Conservation (phyloP, 2,113 vertebrate genomes). For the Rhadina sibilatrix region DNA sequence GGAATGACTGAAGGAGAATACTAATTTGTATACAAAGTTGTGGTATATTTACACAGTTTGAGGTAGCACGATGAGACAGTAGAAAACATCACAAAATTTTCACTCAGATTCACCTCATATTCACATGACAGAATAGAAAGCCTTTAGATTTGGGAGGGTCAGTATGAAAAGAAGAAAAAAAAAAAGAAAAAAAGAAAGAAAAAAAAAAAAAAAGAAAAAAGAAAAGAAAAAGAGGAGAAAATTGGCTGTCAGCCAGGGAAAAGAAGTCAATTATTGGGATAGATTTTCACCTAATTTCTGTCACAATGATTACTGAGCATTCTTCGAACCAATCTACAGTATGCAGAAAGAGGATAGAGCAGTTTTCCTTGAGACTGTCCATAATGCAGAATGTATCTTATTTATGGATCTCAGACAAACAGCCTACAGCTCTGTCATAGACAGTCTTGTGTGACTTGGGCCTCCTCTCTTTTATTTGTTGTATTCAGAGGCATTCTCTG, state of each 20-base stretch:
- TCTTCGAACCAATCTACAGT: neutral
- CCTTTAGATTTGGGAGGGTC: neutral
- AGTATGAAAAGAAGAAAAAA: neutral
- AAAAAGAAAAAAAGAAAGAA: neutral
- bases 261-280: neutral
- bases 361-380: neutral
- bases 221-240: neutral
- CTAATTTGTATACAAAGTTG: neutral
- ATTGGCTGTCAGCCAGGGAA: neutral
- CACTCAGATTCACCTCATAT: neutral
- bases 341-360: neutral
- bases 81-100: neutral
- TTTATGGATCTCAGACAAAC: neutral
- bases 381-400: neutral
- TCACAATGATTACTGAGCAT: neutral
- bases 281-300: neutral
- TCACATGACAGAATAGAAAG: accelerated
- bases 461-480: neutral
- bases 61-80: neutral
- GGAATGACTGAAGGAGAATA: neutral
- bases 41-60: neutral
- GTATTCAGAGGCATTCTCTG: neutral
- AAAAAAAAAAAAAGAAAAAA: no score
- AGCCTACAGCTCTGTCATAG: neutral
- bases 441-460: neutral